These are phyloP conservation scores for Monochamus saltuarius DNA, from an alignment of 1,140 invertebrate species.

Conservation along the genomic window DNA sequence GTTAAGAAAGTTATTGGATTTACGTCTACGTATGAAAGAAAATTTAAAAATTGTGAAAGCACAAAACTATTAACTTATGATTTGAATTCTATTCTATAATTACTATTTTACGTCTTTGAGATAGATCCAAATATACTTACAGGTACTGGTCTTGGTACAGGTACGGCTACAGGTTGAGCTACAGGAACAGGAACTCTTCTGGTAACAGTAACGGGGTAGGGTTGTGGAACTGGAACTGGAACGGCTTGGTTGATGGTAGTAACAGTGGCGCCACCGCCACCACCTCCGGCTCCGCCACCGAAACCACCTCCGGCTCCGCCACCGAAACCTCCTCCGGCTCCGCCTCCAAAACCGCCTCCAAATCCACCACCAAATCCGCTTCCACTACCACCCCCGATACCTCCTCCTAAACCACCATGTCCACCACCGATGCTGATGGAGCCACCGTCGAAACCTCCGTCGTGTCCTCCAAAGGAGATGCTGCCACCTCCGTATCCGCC, in stretches of 20 bases:
- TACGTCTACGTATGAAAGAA: too few species aligned
- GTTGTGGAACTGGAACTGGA: constrained; percentile 29
- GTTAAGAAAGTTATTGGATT: too few species aligned
- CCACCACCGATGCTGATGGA: too few species aligned
- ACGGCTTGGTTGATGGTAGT: constrained; percentile 26
- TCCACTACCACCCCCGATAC: too few species aligned
- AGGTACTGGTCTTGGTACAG: constrained; percentile 23
- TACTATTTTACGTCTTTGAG: too few species aligned
- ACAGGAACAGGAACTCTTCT: constrained; percentile 31
- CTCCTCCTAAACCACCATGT: too few species aligned
- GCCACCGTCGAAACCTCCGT: too few species aligned
- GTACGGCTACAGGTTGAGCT: constrained; percentile 27
- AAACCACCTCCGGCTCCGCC: neutral
- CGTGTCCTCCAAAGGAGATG: too few species aligned
- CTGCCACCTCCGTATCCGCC: too few species aligned
- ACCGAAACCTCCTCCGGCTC: neutral
- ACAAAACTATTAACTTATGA: too few species aligned
- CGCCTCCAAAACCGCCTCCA: neutral
- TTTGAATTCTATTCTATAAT: too few species aligned
- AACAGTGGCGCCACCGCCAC: neutral
- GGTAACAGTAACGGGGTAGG: constrained; percentile 26
- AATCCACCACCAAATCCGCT: neutral
- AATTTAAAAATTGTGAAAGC: too few species aligned
- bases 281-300: constrained; percentile 1
- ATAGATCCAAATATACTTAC: neutral